Conservation (phyloP, 2,888 invertebrate genomes). For the Flabesymbios commensalis region DNA sequence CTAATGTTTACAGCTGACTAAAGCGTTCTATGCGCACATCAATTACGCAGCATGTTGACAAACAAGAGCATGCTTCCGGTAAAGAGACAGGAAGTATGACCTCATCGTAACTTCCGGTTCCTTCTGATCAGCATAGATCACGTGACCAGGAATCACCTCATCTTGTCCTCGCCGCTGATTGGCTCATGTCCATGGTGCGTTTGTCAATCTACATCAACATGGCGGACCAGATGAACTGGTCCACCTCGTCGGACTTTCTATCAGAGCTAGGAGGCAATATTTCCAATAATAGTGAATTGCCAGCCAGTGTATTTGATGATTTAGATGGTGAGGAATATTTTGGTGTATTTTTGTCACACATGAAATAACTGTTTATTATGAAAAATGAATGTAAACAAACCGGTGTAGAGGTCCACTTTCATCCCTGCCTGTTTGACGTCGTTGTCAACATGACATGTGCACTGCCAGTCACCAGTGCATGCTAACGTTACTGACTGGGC, state of each 20-base stretch:
- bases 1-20: no score
- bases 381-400: no score
- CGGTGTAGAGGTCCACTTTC: no score
- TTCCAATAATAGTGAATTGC: constrained; percentile 40
- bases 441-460: not conserved
- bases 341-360: not conserved
- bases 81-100: no score
- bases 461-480: not conserved
- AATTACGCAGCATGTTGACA: not conserved
- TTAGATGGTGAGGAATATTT: constrained; percentile 49
- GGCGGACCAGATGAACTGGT: constrained; percentile 42
- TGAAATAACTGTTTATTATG: no score
- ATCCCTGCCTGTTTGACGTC: no score
- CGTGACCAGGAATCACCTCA: constrained; percentile 49
- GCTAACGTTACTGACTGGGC: not conserved
- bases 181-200: constrained; percentile 46
- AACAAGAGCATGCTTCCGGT: no score
- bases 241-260: constrained; percentile 40
- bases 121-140: no score
- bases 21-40: not conserved
- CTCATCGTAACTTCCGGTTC: no score
- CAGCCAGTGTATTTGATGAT: constrained; percentile 40
- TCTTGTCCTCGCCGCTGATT: constrained; percentile 37
- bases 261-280: constrained; percentile 44
- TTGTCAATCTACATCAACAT: constrained; percentile 14